These are phyloP conservation scores for Chirona hameri DNA, from an alignment of 2,888 invertebrate genomes.

Conservation along the genomic window DNA sequence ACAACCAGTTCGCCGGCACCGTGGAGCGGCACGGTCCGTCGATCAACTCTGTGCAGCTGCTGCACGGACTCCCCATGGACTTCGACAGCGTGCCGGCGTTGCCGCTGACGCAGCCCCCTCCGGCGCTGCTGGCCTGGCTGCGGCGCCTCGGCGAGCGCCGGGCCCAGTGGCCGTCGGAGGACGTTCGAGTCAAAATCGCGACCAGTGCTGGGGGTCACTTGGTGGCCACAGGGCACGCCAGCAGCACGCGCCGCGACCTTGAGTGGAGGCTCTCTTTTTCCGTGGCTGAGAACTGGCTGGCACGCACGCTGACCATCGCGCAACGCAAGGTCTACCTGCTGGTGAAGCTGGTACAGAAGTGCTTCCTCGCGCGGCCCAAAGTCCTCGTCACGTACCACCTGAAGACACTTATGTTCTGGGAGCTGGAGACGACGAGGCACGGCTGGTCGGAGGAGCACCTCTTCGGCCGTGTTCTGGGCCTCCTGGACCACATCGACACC, in stretches of 20 bases:
- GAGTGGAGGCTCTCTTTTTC: not conserved
- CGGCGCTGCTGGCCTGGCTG: not conserved
- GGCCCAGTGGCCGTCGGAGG: not conserved
- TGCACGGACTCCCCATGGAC: not conserved
- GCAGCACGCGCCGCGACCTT: not conserved
- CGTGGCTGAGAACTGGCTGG: not conserved
- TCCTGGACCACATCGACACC: not conserved
- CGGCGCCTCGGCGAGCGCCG: not conserved
- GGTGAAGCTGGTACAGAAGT: not conserved
- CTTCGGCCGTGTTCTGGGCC: not conserved
- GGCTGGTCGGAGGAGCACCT: not conserved
- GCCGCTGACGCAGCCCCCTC: not conserved
- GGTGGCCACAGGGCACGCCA: not conserved
- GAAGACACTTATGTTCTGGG: not conserved
- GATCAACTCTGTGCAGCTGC: no score
- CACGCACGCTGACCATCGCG: not conserved
- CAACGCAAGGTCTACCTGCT: not conserved
- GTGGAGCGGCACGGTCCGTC: no score
- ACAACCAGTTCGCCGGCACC: no score
- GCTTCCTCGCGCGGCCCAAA: not conserved
- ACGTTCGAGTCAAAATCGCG: not conserved
- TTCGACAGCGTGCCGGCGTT: not conserved
- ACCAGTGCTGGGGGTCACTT: not conserved
- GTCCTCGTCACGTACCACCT: not conserved
- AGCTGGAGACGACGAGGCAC: not conserved